A percentile compares a stretch with the other conserved stretches of the same genome.
phyloP scores from a whole-genome alignment of 2,888 invertebrate genomes.

The Rutpela maculata region DNA sequence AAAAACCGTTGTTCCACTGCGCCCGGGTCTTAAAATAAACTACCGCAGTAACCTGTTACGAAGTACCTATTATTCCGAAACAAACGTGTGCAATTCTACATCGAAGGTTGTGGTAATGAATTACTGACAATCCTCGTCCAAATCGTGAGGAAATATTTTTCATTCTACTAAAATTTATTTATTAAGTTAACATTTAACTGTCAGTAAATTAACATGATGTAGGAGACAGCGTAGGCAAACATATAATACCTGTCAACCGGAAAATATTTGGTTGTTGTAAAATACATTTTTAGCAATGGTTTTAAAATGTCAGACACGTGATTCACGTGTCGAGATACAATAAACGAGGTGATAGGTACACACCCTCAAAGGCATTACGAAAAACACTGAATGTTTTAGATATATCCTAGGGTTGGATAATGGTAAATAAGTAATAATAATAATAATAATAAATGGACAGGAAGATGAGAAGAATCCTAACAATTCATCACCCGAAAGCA shows the following conservation, averaged over 20 bases:
- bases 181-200: constrained; percentile 37
- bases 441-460: too few relatives aligned
- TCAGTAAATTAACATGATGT: constrained; percentile 7
- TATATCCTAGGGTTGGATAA: background rate
- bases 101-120: constrained; percentile 24
- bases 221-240: constrained; percentile 11
- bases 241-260: background rate
- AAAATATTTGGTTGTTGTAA: constrained; percentile 32
- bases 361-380: background rate
- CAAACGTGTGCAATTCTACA: constrained; percentile 14
- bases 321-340: constrained; percentile 21
- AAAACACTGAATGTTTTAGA: background rate
- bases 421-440: background rate
- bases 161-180: constrained; percentile 19
- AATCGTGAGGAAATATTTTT: constrained; percentile 33
- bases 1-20: too few relatives aligned
- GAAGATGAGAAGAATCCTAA: too few relatives aligned
- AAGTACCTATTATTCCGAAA: background rate
- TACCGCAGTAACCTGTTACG: constrained; percentile 1
- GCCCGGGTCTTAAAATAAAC: background rate
- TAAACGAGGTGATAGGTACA: background rate
- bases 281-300: background rate
- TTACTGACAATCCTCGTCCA: constrained; percentile 18
- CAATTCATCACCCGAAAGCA: too few relatives aligned
- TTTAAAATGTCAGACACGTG: constrained; percentile 37